phyloP scores from a whole-genome alignment of 2,888 invertebrate species.

The Drosophila neotestacea region DNA sequence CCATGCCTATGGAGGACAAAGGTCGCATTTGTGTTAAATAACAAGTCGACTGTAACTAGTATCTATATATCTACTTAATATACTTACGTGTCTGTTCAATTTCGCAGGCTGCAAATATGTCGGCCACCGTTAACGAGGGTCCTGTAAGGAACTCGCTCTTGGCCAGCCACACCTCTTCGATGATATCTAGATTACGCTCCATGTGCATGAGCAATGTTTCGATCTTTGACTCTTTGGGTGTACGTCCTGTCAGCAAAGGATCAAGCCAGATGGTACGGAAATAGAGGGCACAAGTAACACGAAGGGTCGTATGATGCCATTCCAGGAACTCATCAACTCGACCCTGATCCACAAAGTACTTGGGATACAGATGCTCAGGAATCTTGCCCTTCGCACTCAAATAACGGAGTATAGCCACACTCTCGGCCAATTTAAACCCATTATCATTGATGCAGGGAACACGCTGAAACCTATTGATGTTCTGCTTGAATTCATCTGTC shows the following conservation, averaged over 20 bases:
- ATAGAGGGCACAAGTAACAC: slow-evolving; percentile 87
- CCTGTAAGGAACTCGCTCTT: slow-evolving; percentile 87
- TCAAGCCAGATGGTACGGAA: slow-evolving; percentile 86
- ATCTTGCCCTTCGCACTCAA: slow-evolving; percentile 81
- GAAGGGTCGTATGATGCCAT: slow-evolving; percentile 89
- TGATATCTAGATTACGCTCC: slow-evolving; percentile 87
- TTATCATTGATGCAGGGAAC: slow-evolving; percentile 90
- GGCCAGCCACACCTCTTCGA: slow-evolving; percentile 88
- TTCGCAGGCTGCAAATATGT: slow-evolving; percentile 91
- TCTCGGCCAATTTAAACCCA: slow-evolving; percentile 89
- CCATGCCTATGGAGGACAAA: slow-evolving; percentile 87
- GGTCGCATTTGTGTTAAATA: background rate
- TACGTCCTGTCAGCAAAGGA: slow-evolving; percentile 86
- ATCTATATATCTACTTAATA: background rate
- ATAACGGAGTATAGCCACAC: slow-evolving; percentile 89
- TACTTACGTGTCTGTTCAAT: slow-evolving; percentile 91
- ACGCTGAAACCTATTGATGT: slow-evolving; percentile 87
- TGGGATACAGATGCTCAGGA: slow-evolving; percentile 89
- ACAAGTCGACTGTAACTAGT: background rate
- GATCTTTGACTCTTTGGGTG: slow-evolving; percentile 85
- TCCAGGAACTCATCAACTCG: slow-evolving; percentile 90
- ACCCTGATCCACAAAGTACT: slow-evolving; percentile 87
- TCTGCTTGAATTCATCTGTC: slow-evolving; percentile 86
- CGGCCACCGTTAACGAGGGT: slow-evolving; percentile 89
- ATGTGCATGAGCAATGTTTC: slow-evolving; percentile 85